phyloP scores from a whole-genome alignment of 2,797 vertebrate species.

The Anguilla anguilla region DNA sequence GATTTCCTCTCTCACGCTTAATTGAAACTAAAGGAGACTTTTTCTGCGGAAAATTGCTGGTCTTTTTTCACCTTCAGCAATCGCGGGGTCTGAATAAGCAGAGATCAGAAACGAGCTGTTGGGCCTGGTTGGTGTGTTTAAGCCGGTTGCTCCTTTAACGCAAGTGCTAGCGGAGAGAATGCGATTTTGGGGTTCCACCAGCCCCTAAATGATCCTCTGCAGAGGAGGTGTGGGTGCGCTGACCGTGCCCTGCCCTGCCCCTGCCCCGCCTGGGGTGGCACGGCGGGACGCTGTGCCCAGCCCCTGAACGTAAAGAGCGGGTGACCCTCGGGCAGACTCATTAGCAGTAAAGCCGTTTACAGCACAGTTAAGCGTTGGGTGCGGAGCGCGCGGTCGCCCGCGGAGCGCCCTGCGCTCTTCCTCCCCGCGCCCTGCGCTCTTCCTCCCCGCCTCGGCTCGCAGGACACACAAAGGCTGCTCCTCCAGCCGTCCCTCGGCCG shows the following conservation, averaged over 20 bases:
- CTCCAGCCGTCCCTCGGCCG: neutral
- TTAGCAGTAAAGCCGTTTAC: neutral
- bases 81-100: neutral
- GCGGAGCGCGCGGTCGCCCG: neutral
- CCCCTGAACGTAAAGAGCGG: slow-evolving; percentile 12
- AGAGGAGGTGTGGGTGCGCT: neutral
- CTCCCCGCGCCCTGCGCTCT: neutral
- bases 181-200: neutral
- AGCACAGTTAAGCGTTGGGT: neutral
- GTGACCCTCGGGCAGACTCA: slow-evolving; percentile 10
- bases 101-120: neutral
- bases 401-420: neutral
- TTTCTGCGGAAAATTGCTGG: neutral
- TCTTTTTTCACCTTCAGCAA: neutral
- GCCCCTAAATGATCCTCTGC: neutral
- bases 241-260: neutral
- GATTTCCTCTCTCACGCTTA: neutral
- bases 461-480: neutral
- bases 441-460: neutral
- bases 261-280: neutral
- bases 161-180: neutral
- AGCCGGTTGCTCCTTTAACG: neutral
- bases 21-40: neutral
- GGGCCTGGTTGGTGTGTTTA: too few relatives aligned
- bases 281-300: neutral